phyloP scores from a whole-genome alignment of 2,888 invertebrate genomes.

The Siphonodentalium dalli region DNA sequence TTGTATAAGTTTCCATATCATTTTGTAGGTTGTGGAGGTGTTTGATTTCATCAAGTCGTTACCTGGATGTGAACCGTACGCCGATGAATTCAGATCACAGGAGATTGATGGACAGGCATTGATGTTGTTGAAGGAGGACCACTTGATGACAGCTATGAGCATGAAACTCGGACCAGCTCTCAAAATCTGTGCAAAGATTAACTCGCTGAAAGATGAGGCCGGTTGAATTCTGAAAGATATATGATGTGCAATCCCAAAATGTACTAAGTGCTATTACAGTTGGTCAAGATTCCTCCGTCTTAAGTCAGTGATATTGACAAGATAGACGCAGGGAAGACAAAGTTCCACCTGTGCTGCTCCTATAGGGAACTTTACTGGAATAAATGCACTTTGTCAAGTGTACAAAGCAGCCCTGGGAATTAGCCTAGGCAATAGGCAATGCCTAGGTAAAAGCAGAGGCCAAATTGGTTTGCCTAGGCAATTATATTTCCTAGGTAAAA shows the following conservation, averaged over 20 bases:
- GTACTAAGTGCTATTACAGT: no score
- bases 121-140: slow-evolving; percentile 89
- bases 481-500: no score
- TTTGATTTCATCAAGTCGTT: slow-evolving; percentile 86
- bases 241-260: background rate
- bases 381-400: no score
- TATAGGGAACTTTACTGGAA: no score
- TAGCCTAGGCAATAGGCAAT: no score
- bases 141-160: slow-evolving; percentile 90
- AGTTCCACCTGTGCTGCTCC: no score
- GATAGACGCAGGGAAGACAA: background rate
- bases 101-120: slow-evolving; percentile 96
- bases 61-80: slow-evolving; percentile 90
- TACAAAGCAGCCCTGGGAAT: no score
- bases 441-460: no score
- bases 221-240: slow-evolving; percentile 21
- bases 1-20: slow-evolving; percentile 9
- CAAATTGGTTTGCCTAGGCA: no score
- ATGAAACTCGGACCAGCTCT: slow-evolving; percentile 96
- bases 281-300: no score
- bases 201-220: slow-evolving; percentile 46
- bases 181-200: slow-evolving; percentile 90
- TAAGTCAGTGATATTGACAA: background rate
- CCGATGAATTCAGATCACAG: slow-evolving; percentile 92
- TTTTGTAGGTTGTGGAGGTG: slow-evolving; percentile 79